Evolutionary conservation across 2,113 vertebrate species (phyloP), one percentile per base, ranked within the genome.

Genomic region (Thalassarche chlororhynchos): DNA sequence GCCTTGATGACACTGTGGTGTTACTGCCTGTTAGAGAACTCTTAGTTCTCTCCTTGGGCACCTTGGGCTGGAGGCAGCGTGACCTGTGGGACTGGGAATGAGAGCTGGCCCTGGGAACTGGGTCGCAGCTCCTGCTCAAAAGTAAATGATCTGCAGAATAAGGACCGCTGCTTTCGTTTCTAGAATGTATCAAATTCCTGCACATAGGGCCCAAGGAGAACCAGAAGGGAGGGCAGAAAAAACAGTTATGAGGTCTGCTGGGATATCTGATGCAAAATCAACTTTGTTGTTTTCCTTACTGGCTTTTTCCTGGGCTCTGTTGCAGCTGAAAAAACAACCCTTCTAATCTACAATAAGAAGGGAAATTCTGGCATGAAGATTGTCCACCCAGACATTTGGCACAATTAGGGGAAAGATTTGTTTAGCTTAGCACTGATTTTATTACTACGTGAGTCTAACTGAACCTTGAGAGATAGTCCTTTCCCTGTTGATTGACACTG

Each of bases 311-410:
- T 98, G 97, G 97, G 96, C 93, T 97, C 97, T 97, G 42, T 94
- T 98, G 86, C 98, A 98, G 98, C 98, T 98, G 98, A 97, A 92
- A 98, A 98, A 98, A 98, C 98, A 98, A 90, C 47, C 46, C 81
- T 98, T 97, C 94, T 97, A 94, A 97, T 98, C 93, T 98, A 97
- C 96, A 97, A 96, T 97, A 97, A 98, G 97, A 97, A 98, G 93
- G 96, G 93, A 98, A 98, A 97, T 96, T 97, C 95, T 98, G 97
- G 96, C 77, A 10, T 96, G 93, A 85, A 94, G 96, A 61, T 94
- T 97, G 96, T 98, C 94, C 97, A 97, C 97, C 51, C 96, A 98
- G 97, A 97, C 97, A 91, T 98, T 98, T 98, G 98, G 97, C 97
- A 98, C 89, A 95, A 91, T 91, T 90, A 93, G 94, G 95, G 95